Percentiles rank a stretch among this genome's conserved stretches.
phyloP scores from a whole-genome alignment of 2,797 vertebrate genomes.

The Gambelia wislizenii region DNA sequence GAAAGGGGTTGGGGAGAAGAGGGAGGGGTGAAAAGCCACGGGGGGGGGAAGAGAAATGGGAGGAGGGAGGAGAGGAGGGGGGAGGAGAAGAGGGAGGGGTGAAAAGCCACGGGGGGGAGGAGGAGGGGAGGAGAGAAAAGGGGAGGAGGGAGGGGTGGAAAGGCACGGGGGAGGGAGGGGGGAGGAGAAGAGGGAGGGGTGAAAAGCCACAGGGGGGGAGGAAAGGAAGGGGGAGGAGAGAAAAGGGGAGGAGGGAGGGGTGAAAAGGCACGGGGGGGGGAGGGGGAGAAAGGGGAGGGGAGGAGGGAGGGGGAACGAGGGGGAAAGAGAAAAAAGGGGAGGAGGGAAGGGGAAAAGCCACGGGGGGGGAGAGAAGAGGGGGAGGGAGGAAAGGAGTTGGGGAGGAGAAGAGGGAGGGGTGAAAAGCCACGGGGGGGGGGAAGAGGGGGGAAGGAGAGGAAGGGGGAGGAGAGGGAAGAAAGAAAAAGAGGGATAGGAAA shows the following conservation, averaged over 20 bases:
- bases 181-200: too few species aligned
- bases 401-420: rapidly evolving
- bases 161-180: too few species aligned
- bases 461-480: rapidly evolving
- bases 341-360: rapidly evolving
- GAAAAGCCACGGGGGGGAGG: too few species aligned
- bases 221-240: rapidly evolving
- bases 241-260: rapidly evolving
- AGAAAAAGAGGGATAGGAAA: too few species aligned
- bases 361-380: rapidly evolving
- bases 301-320: rapidly evolving
- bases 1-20: rapidly evolving
- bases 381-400: rapidly evolving
- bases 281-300: rapidly evolving
- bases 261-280: rapidly evolving
- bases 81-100: too few species aligned
- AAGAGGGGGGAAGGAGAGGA: rapidly evolving
- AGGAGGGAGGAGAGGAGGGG: too few species aligned
- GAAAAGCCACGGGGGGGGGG: rapidly evolving
- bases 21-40: rapidly evolving
- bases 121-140: too few species aligned
- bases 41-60: rapidly evolving
- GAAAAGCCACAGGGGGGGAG: rapidly evolving
- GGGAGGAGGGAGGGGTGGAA: neutral
- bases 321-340: rapidly evolving